Base-by-base conservation (phyloP, 2,797 vertebrate species). In the Microcaecilia unicolor region DNA sequence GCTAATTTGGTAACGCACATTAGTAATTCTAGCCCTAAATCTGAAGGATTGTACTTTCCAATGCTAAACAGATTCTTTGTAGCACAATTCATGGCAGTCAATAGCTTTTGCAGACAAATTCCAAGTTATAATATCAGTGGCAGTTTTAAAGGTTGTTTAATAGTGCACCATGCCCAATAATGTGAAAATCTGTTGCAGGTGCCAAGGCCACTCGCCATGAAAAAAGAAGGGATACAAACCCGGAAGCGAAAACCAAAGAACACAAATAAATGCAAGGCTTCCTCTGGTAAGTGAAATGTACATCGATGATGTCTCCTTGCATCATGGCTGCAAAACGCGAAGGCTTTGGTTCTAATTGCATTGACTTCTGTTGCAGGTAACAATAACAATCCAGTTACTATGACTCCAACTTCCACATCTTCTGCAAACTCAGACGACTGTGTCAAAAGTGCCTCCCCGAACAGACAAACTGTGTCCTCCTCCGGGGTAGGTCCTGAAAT, bases 201-300 rank as follows among this genome's bases (percentile, higher is more conserved):
- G 35, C 93, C 96, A 41, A 83, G 95, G 34, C 96, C 96, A 1
- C 88, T 99, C 37, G 94, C 96, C 47, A 99, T 99, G 96, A 99
- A 99, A 77, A 99, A 99, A 78, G 96, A 98, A 64, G 94, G 96
- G 48, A 99, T 99, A 80, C 96, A 99, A 78, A 99, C 96, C 0
- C 86, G 96, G 68, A 99, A 98, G 80, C 67, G 96, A 74, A 99
- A 99, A 85, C 96, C 96, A 6, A 99, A 99, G 82, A 97, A 95
- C 43, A 61, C 93, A 68, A 93, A 88, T 79, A 98, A 99, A 80
- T 77, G 84, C 22, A 99, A 99, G 51, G 64, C 88, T 39, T 91
- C 90, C 49, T 94, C 92, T 45, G 84, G 88, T 90, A 67, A 70
- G 45, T 69, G 63, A 24, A 28, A 27, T 70, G 67, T 71, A 69